A percentile compares a stretch with the other conserved stretches of the same genome.
Conservation (phyloP, 2,113 vertebrate genomes). For the Pollimyrus isidori region DNA sequence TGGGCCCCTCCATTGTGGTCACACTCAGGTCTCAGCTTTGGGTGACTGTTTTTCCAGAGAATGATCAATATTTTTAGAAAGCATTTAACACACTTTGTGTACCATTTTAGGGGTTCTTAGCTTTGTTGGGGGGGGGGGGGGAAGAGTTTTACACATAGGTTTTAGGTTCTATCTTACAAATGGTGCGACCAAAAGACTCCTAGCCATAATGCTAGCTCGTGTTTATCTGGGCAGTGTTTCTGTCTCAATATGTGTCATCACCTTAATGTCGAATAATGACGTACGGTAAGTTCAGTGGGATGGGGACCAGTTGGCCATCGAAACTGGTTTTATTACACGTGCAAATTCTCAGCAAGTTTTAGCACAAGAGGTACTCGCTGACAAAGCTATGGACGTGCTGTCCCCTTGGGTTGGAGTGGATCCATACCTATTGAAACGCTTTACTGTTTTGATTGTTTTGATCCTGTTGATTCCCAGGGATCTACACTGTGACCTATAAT, state of each 20-base stretch:
- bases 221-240: neutral
- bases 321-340: neutral
- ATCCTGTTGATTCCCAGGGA: neutral
- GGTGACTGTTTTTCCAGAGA: neutral
- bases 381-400: neutral
- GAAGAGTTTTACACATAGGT: neutral
- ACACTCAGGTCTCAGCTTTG: neutral
- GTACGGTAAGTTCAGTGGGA: neutral
- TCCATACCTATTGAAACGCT: neutral
- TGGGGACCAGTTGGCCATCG: neutral
- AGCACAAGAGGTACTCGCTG: neutral
- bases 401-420: neutral
- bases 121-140: neutral
- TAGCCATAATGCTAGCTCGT: neutral
- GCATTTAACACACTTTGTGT: neutral
- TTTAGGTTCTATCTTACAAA: neutral
- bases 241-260: neutral
- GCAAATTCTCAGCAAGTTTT: neutral
- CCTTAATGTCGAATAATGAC: neutral
- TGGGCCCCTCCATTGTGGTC: neutral
- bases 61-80: conserved; percentile 1
- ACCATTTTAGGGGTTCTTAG: neutral
- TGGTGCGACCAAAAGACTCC: neutral
- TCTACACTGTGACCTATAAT: neutral
- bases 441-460: neutral